A percentile compares a stretch with the other conserved stretches of the same genome.
Evolutionary conservation across 2,113 vertebrate species (phyloP).

Genomic region (Ariopsis seemanni): DNA sequence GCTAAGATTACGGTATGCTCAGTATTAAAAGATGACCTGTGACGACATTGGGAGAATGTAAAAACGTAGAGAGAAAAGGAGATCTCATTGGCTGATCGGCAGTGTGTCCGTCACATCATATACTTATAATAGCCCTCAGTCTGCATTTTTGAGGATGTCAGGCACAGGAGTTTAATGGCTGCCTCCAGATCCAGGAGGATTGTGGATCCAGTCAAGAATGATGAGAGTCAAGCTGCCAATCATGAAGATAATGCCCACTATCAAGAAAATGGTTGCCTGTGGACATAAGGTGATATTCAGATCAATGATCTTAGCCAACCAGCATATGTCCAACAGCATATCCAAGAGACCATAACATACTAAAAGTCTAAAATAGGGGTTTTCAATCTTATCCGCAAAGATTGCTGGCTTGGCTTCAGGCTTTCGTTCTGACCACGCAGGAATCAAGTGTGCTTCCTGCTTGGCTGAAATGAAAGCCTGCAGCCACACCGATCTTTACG

Average conservation of each 20-base stretch:
- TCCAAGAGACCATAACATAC: no score
- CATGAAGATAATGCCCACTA: conserved; percentile 91
- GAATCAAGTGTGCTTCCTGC: no score
- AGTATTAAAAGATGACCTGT: not conserved
- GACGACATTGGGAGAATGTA: not conserved
- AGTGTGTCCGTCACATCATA: not conserved
- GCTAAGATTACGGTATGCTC: not conserved
- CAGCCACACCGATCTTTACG: no score
- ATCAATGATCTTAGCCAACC: not conserved
- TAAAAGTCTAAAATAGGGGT: no score
- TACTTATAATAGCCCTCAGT: conserved; percentile 44
- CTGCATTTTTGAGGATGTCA: conserved; percentile 58
- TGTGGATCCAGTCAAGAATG: conserved; percentile 91
- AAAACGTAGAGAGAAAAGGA: conserved; percentile 26
- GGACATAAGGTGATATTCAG: conserved; percentile 39
- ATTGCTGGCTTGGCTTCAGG: no score
- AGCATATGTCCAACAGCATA: not conserved
- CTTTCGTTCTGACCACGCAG: no score
- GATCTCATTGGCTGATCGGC: conserved; percentile 20
- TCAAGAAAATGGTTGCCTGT: conserved; percentile 87
- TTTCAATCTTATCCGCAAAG: no score
- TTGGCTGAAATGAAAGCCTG: no score
- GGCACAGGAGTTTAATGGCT: conserved; percentile 62
- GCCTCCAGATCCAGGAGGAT: conserved; percentile 76
- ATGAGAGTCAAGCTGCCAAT: conserved; percentile 92